Conservation (phyloP, 2,888 invertebrate species). For the Eledone cirrhosa region DNA sequence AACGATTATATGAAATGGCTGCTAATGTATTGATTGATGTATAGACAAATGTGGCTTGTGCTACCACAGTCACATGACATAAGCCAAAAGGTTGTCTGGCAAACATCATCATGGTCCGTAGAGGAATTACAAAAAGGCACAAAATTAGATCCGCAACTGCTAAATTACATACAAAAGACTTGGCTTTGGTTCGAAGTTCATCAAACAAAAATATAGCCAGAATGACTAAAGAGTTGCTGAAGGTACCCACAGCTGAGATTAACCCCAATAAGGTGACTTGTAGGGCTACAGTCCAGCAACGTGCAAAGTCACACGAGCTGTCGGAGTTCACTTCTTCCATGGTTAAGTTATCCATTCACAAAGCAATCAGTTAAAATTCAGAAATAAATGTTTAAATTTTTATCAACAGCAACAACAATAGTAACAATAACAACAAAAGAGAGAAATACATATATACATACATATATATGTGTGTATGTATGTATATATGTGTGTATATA, state of each 20-base stretch:
- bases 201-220: constrained; percentile 21
- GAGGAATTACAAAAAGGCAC: constrained; percentile 11
- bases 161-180: constrained; percentile 16
- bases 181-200: constrained; percentile 23
- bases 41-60: constrained; percentile 21
- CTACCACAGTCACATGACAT: constrained; percentile 22
- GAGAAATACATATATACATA: no score
- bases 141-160: constrained; percentile 17
- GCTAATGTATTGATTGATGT: constrained; percentile 25
- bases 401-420: no score
- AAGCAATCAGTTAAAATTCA: no score
- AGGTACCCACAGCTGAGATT: constrained; percentile 22
- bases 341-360: constrained; percentile 24
- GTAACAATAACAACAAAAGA: no score
- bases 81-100: constrained; percentile 21
- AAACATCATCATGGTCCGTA: constrained; percentile 27
- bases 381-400: no score
- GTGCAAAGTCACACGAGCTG: constrained; percentile 19
- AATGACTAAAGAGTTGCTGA: constrained; percentile 26
- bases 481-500: no score
- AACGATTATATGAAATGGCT: constrained; percentile 25
- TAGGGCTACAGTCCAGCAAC: constrained; percentile 9
- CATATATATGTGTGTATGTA: no score
- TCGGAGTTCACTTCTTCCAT: not conserved
- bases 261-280: constrained; percentile 20